Base-by-base conservation (phyloP, 2,113 vertebrate species). In the Percopsis transmontana region DNA sequence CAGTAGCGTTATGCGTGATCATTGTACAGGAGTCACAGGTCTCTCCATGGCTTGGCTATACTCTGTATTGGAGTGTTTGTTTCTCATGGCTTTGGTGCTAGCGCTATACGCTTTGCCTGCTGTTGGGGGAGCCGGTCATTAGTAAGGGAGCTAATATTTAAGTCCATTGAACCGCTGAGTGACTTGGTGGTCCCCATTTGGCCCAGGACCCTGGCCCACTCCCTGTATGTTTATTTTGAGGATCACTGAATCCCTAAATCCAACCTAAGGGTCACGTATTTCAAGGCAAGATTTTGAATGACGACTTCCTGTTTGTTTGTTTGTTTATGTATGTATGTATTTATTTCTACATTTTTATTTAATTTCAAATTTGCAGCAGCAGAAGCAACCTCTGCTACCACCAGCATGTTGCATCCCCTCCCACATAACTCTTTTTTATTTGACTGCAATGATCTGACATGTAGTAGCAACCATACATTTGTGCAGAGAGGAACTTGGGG, bases 71-170 rank as follows among this genome's bases (percentile, higher is more conserved):
- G 56, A 74, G 42, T 69, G 78, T 78, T 84, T 82, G 79, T 80
- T 76, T 88, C 75, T 72, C 57, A 51, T 44, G 44, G 50, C 62
- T 12, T 15, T 72, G 70, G 74, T 78, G 27, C 80, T 66, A 84
- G 51, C 57, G 24, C 58, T 66, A 33, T 33, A 70, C 66, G 62
- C 64, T 71, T 63, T 9, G 51, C 70, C 85, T 90, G 82, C 90
- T 91, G 92, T 91, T 89, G 90, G 88, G 77, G 88, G 88, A 92
- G 93, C 88, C 68, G 92, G 88, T 94, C 91, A 90, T 94, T 93
- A 92, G 92, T 86, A 86, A 90, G 51, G 55, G 92, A 93, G 90
- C 86, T 94, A 93, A 93, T 93, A 93, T 94, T 93, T 94, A 92
- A 91, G 90, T 86, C 91, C 89, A 91, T 94, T 95, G 93, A 92